Percentiles rank a stretch among this genome's conserved stretches.
Evolutionary conservation across 2,113 vertebrate genomes (phyloP).

Genomic region (Oncorhynchus gorbuscha): DNA sequence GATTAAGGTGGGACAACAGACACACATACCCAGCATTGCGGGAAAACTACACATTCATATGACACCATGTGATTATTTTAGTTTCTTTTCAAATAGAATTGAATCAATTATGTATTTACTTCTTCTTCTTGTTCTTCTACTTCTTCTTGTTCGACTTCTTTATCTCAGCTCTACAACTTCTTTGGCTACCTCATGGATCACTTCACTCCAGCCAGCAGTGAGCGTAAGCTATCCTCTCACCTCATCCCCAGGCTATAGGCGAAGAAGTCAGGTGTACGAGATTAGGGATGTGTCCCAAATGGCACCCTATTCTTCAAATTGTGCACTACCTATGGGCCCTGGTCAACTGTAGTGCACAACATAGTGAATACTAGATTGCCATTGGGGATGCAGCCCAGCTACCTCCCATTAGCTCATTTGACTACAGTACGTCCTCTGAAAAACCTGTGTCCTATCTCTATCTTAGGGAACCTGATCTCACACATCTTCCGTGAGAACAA

Average conservation of each 20-base stretch:
- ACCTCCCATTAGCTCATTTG: neutral
- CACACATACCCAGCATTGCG: neutral
- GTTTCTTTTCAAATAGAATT: too few species aligned
- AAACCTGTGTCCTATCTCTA: neutral
- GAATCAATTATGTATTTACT: neutral
- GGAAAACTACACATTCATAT: neutral
- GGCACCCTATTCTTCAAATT: too few species aligned
- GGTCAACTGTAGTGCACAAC: too few species aligned
- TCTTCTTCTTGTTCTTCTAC: neutral
- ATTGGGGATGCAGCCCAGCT: neutral
- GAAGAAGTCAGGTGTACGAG: neutral
- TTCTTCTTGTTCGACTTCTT: neutral
- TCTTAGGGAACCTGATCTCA: constrained; percentile 82
- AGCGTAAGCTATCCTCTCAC: constrained; percentile 74
- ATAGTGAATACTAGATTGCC: too few species aligned
- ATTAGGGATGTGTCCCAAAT: too few species aligned
- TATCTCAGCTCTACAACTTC: constrained; percentile 86
- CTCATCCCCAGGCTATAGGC: neutral
- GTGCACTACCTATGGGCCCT: neutral
- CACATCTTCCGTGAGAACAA: constrained; percentile 81
- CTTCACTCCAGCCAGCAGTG: constrained; percentile 81
- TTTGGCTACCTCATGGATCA: constrained; percentile 89
- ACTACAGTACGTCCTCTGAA: neutral
- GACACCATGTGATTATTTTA: too few species aligned
- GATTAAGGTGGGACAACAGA: constrained; percentile 77